phyloP scores from a whole-genome alignment of 2,113 vertebrate genomes.

The Cryptotis parvus region DNA sequence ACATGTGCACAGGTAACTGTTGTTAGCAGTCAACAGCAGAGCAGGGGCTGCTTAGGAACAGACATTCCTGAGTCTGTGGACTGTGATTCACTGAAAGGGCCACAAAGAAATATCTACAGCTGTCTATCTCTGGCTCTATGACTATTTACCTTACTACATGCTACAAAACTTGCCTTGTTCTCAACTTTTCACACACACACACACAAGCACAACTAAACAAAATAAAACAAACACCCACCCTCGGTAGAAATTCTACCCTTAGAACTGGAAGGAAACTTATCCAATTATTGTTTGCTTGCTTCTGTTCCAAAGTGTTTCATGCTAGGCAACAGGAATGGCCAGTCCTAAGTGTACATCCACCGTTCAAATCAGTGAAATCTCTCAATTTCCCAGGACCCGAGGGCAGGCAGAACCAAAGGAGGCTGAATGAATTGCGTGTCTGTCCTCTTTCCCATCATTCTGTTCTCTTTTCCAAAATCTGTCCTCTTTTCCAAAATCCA shows the following conservation, averaged over 20 bases:
- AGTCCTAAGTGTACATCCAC: too few relatives aligned
- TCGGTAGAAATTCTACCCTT: background rate
- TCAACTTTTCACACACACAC: conserved; percentile 42
- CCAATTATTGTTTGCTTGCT: background rate
- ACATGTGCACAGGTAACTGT: background rate
- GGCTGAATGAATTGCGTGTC: background rate
- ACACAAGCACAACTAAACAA: too few relatives aligned
- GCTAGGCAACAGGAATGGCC: background rate
- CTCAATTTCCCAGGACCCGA: background rate
- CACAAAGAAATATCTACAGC: background rate
- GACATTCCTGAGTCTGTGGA: background rate
- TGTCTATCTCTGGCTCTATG: background rate
- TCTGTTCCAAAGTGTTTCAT: conserved; percentile 29
- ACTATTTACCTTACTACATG: background rate
- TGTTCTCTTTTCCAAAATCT: background rate
- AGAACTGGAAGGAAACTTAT: background rate
- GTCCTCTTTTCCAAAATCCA: too few relatives aligned
- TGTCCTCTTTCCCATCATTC: background rate
- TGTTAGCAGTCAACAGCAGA: background rate
- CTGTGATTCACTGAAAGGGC: background rate
- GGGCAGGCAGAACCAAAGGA: background rate
- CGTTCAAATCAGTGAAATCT: conserved; percentile 32
- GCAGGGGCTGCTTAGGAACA: background rate
- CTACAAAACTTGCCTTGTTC: background rate
- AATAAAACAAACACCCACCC: too few relatives aligned